These are phyloP conservation scores for Leucophenga montana DNA, from an alignment of 2,888 invertebrate genomes.

Conservation along the genomic window DNA sequence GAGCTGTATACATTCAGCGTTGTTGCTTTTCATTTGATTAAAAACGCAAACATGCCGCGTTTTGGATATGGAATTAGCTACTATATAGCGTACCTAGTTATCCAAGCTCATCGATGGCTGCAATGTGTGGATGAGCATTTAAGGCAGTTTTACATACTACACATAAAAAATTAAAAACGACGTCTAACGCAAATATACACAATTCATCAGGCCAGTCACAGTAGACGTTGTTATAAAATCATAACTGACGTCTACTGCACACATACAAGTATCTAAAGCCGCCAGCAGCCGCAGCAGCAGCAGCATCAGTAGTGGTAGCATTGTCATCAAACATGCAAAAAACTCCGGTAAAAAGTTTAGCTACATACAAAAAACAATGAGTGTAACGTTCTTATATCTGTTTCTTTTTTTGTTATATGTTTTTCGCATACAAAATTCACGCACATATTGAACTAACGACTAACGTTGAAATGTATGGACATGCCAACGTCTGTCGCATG, in stretches of 20 bases:
- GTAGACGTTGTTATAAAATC: conserved; percentile 65
- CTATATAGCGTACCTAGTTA: not conserved
- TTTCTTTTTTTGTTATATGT: not conserved
- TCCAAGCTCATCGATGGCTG: too few relatives aligned
- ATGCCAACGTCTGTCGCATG: not conserved
- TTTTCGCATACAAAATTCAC: conserved; percentile 35
- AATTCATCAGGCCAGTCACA: conserved; percentile 55
- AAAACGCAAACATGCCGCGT: conserved; percentile 64
- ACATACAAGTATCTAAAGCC: conserved; percentile 34
- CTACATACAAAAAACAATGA: conserved; percentile 1
- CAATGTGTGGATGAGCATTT: too few relatives aligned
- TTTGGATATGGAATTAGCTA: conserved; percentile 60
- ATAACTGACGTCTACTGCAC: conserved; percentile 56
- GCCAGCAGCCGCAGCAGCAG: not conserved
- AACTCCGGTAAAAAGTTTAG: conserved; percentile 9
- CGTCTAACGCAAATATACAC: conserved; percentile 46
- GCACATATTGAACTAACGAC: conserved; percentile 69
- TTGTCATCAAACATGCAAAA: conserved; percentile 17
- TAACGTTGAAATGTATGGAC: conserved; percentile 16
- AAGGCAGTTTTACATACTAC: conserved; percentile 4
- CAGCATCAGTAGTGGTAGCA: not conserved
- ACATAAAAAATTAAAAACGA: conserved; percentile 32
- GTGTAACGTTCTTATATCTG: not conserved
- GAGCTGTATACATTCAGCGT: too few relatives aligned
- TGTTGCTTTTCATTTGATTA: conserved; percentile 61